These are phyloP conservation scores for Diploptera punctata DNA, from an alignment of 2,888 invertebrate genomes.

Conservation along the genomic window DNA sequence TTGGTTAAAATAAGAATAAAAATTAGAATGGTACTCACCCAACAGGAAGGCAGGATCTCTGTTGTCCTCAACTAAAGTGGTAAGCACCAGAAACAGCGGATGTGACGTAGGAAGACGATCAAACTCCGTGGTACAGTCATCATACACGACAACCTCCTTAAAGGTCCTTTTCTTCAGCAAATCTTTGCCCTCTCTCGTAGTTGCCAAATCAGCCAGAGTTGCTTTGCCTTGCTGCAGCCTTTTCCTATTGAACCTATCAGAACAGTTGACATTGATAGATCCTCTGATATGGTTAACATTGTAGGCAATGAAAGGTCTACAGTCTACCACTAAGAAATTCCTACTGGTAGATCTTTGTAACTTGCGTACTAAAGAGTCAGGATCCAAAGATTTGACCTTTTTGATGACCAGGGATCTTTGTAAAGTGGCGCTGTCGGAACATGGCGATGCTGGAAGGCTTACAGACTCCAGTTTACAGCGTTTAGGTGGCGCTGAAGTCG, in stretches of 20 bases:
- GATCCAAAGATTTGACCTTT: conserved; percentile 59
- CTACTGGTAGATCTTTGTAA: conserved; percentile 51
- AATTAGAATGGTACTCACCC: conserved; percentile 69
- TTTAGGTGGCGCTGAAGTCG: conserved; percentile 55
- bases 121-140: conserved; percentile 69
- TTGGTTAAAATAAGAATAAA: too few relatives aligned
- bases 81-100: conserved; percentile 68
- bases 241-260: conserved; percentile 71
- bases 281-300: conserved; percentile 72
- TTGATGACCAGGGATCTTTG: conserved; percentile 60
- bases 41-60: conserved; percentile 68
- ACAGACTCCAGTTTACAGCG: conserved; percentile 62
- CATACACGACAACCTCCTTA: conserved; percentile 72
- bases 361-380: conserved; percentile 60
- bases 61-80: conserved; percentile 71
- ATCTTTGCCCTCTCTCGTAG: conserved; percentile 68
- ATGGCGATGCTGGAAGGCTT: conserved; percentile 51
- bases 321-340: conserved; percentile 64
- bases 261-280: conserved; percentile 74
- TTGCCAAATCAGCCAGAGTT: conserved; percentile 68
- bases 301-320: conserved; percentile 72
- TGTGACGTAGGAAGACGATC: conserved; percentile 64
- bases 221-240: conserved; percentile 71
- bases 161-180: conserved; percentile 60
- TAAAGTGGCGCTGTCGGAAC: conserved; percentile 61